Evolutionary conservation across 2,797 vertebrate genomes (phyloP).

Genomic region (Triplophysa yarkandensis): DNA sequence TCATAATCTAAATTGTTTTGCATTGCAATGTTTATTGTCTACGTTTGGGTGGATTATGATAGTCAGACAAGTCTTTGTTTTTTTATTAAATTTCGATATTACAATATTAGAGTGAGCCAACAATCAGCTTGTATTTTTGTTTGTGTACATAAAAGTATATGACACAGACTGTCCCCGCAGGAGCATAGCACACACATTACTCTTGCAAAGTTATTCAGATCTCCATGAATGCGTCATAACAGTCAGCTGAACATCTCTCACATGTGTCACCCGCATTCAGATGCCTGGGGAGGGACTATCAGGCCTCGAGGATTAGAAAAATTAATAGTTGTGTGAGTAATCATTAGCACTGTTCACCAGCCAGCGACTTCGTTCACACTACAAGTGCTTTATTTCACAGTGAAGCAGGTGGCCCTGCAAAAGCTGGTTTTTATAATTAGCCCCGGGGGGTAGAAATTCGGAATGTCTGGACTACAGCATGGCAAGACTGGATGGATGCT

Average conservation of each 20-base stretch:
- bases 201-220: background rate
- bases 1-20: slow-evolving; percentile 12
- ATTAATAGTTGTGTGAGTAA: slow-evolving; percentile 41
- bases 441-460: slow-evolving; percentile 37
- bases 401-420: slow-evolving; percentile 58
- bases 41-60: slow-evolving; percentile 1
- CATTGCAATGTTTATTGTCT: slow-evolving; percentile 21
- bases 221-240: slow-evolving; percentile 4
- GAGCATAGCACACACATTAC: background rate
- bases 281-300: slow-evolving; percentile 22
- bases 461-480: slow-evolving; percentile 25
- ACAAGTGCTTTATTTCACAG: slow-evolving; percentile 43
- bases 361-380: slow-evolving; percentile 36
- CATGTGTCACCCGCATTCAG: slow-evolving; percentile 24
- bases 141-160: no score
- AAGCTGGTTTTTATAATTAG: slow-evolving; percentile 55
- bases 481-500: slow-evolving; percentile 37
- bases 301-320: slow-evolving; percentile 35
- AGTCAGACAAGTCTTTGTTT: no score
- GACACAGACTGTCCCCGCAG: no score
- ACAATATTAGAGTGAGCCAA: slow-evolving; percentile 24
- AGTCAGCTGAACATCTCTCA: slow-evolving; percentile 41
- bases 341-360: slow-evolving; percentile 51
- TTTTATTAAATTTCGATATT: background rate
- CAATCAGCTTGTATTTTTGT: background rate